Base-by-base conservation (phyloP, 2,797 vertebrate species). In the Chaetodon trifasciatus region DNA sequence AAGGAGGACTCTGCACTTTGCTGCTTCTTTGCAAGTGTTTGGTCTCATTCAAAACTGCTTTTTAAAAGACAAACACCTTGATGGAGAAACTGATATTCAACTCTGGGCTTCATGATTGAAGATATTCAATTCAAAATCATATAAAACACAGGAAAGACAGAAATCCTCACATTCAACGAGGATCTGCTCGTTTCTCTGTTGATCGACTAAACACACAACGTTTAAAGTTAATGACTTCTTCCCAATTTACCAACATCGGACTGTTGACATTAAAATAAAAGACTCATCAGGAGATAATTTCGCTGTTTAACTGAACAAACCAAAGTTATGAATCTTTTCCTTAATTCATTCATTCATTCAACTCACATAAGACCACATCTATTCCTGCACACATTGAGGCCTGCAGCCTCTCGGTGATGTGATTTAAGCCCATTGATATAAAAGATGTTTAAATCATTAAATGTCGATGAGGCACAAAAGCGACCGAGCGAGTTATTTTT, bases 351-450 rank as follows among this genome's bases (percentile, higher is more conserved):
- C 23, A 42, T 63, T 64, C 21, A 70, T 52, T 74, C 5, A 32
- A 2, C 8, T 23, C 49, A 46, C 4, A 39, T 1, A 3, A 11
- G 37, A 3, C 17, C 5, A n/a, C 1, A 13, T 16, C 19, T 4
- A 23, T 9, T 28, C 12, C 5, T 50, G 19, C 2, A 5, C 19
- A 42, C 35, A 11, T 5, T 3, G 58, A 23, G 35, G 9, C 15
- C 50, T 10, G 37, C 8, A 19, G 44, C 44, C 4, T 7, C 10
- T 37, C 52, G 2, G 11, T 1, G 6, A 6, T 12, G 0, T 1
- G 1, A 28, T 11, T 17, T 3, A 12, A 3, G 4, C 0, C 6
- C 9, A 0, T 0, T 4, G 4, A 2, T 21, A 3, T 7, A 47
- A 21, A 40, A 12, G 1, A 19, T 12, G 5, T 11, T 17, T 9